Conservation (phyloP, 2,888 invertebrate genomes). For the Strigamia crassipes region DNA sequence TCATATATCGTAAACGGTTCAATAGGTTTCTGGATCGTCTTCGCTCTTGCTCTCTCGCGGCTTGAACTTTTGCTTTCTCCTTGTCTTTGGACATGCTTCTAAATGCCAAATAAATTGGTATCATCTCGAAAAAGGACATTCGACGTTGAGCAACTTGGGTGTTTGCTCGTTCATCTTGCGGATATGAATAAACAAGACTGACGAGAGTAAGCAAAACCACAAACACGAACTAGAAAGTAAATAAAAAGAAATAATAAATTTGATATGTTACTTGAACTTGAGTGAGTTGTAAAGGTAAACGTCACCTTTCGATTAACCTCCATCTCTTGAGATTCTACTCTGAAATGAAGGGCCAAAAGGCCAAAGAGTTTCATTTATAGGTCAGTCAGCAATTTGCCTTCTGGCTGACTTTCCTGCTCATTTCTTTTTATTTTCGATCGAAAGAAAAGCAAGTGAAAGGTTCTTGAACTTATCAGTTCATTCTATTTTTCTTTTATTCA, state of each 20-base stretch:
- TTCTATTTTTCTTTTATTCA: background rate
- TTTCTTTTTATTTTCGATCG: background rate
- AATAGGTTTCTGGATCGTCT: slow-evolving; percentile 43
- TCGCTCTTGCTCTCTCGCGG: slow-evolving; percentile 42
- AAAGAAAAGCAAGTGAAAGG: slow-evolving; percentile 5
- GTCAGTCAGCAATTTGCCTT: slow-evolving; percentile 29
- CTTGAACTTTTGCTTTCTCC: slow-evolving; percentile 39
- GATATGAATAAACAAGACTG: slow-evolving; percentile 1
- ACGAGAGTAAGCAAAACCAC: background rate
- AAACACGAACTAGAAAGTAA: background rate
- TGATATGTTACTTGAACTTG: background rate
- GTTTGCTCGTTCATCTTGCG: slow-evolving; percentile 3
- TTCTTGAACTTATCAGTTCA: slow-evolving; percentile 36
- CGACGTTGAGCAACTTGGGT: slow-evolving; percentile 43
- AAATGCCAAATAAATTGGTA: slow-evolving; percentile 46
- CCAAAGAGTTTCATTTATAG: slow-evolving; percentile 1
- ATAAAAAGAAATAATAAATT: background rate
- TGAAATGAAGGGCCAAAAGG: slow-evolving; percentile 21
- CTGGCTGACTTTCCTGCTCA: slow-evolving; percentile 31
- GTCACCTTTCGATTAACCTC: slow-evolving; percentile 28
- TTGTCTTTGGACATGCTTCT: slow-evolving; percentile 36
- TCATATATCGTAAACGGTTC: slow-evolving; percentile 45
- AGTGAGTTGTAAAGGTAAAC: background rate
- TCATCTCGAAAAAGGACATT: slow-evolving; percentile 43
- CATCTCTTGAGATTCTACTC: background rate